phyloP scores from a whole-genome alignment of 2,113 vertebrate genomes.

The Raja brachyura region DNA sequence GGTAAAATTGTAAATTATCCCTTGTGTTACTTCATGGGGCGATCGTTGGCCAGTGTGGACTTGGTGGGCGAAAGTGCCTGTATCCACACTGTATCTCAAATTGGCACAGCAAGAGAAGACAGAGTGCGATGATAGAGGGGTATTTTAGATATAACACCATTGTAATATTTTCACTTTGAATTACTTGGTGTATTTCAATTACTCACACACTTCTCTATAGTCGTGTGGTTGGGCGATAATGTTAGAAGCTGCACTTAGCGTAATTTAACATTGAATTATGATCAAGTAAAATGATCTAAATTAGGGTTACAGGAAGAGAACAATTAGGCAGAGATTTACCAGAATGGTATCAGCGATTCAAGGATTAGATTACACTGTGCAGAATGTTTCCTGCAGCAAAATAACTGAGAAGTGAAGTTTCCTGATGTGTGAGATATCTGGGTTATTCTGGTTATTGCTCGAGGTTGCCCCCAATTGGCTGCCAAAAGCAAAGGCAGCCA shows the following conservation, averaged over 20 bases:
- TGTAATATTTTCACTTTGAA: too few relatives aligned
- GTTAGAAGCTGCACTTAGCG: not conserved
- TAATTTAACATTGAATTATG: not conserved
- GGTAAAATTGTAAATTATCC: too few relatives aligned
- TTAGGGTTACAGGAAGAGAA: not conserved
- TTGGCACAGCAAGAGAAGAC: too few relatives aligned
- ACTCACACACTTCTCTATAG: too few relatives aligned
- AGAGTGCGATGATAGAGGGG: too few relatives aligned
- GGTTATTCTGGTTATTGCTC: not conserved
- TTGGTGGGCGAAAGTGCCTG: too few relatives aligned
- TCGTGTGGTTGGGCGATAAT: not conserved
- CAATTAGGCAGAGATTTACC: not conserved
- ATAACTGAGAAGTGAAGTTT: not conserved
- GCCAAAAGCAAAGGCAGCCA: not conserved
- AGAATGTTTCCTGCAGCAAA: not conserved
- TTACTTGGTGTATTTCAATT: too few relatives aligned
- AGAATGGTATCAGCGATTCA: not conserved
- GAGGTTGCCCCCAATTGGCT: not conserved
- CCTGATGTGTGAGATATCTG: not conserved
- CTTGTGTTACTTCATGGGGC: too few relatives aligned
- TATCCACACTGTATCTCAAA: too few relatives aligned
- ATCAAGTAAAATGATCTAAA: not conserved
- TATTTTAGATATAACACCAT: too few relatives aligned
- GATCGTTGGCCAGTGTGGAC: too few relatives aligned
- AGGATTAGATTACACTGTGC: too few relatives aligned